These are phyloP conservation scores for Eidolon dupreanum DNA, from an alignment of 2,797 vertebrate genomes.

Conservation along the genomic window DNA sequence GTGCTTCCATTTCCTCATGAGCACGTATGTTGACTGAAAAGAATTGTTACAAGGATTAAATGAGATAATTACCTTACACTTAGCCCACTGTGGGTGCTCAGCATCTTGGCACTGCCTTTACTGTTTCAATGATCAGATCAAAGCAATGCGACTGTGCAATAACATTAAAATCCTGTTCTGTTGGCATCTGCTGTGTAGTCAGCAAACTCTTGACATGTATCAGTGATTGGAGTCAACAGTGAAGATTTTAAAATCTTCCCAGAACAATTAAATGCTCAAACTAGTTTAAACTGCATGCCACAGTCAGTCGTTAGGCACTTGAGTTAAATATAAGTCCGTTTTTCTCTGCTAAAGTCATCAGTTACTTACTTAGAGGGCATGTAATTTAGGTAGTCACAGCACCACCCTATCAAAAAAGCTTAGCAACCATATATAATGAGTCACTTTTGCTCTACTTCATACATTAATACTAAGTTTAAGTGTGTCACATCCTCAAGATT, in stretches of 20 bases:
- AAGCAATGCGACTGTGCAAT: background rate
- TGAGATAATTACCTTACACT: background rate
- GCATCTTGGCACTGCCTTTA: background rate
- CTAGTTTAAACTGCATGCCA: conserved; percentile 2
- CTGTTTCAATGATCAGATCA: background rate
- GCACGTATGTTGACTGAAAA: background rate
- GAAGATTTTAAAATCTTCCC: background rate
- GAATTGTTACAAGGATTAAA: background rate
- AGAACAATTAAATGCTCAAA: conserved; percentile 14
- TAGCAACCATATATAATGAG: background rate
- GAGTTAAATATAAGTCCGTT: background rate
- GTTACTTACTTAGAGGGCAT: background rate
- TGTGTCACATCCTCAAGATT: conserved; percentile 32
- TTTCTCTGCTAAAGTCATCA: conserved; percentile 30
- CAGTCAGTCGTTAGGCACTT: background rate
- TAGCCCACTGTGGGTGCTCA: background rate
- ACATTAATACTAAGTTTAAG: conserved; percentile 14
- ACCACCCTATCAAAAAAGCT: background rate
- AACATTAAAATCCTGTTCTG: background rate
- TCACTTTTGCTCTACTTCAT: conserved; percentile 33
- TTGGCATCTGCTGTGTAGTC: background rate
- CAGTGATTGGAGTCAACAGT: background rate
- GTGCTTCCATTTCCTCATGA: background rate
- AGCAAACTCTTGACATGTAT: background rate
- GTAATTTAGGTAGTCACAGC: background rate